Evolutionary conservation across 2,888 invertebrate species (phyloP).

Genomic region (Dryadula phaetusa): DNA sequence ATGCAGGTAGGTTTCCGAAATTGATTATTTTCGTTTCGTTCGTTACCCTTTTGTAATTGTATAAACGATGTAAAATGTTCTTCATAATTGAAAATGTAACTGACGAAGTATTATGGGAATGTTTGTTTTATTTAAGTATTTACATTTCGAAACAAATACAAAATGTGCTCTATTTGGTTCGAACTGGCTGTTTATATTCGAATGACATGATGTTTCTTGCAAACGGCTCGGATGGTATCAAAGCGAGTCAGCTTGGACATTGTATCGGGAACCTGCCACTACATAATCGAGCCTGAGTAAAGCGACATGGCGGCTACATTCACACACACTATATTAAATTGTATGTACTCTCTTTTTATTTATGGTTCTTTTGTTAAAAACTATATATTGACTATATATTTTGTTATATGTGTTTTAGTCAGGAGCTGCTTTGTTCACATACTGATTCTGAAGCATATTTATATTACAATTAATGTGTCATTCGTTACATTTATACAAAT

Average conservation of each 20-base stretch:
- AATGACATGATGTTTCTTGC: constrained; percentile 14
- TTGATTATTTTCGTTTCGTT: constrained; percentile 44
- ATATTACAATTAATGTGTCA: background rate
- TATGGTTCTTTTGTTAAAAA: no score
- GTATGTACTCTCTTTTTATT: no score
- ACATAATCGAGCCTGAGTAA: constrained; percentile 41
- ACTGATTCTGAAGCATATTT: background rate
- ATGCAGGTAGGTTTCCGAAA: constrained; percentile 70
- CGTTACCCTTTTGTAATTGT: constrained; percentile 53
- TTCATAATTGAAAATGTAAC: constrained; percentile 34
- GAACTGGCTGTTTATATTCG: constrained; percentile 34
- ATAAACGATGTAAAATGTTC: constrained; percentile 37
- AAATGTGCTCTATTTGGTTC: constrained; percentile 37
- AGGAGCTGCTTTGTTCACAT: background rate
- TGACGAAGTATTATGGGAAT: constrained; percentile 31
- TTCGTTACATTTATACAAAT: background rate
- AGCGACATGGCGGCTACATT: constrained; percentile 1
- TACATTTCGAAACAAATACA: constrained; percentile 23
- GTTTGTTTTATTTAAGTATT: constrained; percentile 28
- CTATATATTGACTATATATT: no score
- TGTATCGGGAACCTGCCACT: constrained; percentile 44
- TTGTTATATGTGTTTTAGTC: background rate
- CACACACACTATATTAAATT: background rate
- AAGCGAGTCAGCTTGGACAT: constrained; percentile 36
- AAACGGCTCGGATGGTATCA: constrained; percentile 1